A percentile compares a stretch with the other conserved stretches of the same genome.
Evolutionary conservation across 2,888 invertebrate species (phyloP).

Genomic region (Caenorhabditis parvicauda): DNA sequence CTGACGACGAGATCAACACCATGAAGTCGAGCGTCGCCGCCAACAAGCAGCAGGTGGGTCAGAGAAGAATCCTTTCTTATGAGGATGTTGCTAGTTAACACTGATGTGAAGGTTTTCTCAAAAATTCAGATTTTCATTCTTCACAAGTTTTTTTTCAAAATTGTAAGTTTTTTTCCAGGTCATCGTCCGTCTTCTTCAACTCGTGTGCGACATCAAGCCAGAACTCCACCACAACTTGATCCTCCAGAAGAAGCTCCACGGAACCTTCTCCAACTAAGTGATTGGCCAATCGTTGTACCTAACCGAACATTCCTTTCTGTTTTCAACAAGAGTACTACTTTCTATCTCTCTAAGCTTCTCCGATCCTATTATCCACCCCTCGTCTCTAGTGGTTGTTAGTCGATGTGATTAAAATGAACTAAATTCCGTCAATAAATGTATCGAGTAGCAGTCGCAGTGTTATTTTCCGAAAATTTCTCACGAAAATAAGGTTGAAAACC

Average conservation of each 20-base stretch:
- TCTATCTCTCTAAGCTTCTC: too few species aligned
- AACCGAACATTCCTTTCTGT: too few species aligned
- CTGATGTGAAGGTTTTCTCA: too few species aligned
- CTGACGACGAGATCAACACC: slow-evolving; percentile 51
- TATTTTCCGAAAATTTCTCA: too few species aligned
- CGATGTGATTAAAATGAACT: too few species aligned
- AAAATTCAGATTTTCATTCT: slow-evolving; percentile 1
- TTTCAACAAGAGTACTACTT: too few species aligned
- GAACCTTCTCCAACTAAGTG: slow-evolving; percentile 42
- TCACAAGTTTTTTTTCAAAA: not conserved
- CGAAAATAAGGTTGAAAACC: too few species aligned
- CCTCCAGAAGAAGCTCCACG: slow-evolving; percentile 59
- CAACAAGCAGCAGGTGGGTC: slow-evolving; percentile 61
- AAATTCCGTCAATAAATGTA: too few species aligned
- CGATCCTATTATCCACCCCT: too few species aligned
- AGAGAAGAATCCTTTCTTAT: not conserved
- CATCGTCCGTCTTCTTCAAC: slow-evolving; percentile 60
- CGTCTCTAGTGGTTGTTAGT: too few species aligned
- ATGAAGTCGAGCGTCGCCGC: slow-evolving; percentile 56
- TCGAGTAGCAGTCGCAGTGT: too few species aligned
- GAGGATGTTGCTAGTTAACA: not conserved
- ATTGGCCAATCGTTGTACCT: too few species aligned
- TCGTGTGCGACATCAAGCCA: slow-evolving; percentile 60
- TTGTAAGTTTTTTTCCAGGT: slow-evolving; percentile 41
- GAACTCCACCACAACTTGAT: slow-evolving; percentile 62